These are phyloP conservation scores for Aphodius sticticus DNA, from an alignment of 2,888 invertebrate genomes.

Conservation along the genomic window DNA sequence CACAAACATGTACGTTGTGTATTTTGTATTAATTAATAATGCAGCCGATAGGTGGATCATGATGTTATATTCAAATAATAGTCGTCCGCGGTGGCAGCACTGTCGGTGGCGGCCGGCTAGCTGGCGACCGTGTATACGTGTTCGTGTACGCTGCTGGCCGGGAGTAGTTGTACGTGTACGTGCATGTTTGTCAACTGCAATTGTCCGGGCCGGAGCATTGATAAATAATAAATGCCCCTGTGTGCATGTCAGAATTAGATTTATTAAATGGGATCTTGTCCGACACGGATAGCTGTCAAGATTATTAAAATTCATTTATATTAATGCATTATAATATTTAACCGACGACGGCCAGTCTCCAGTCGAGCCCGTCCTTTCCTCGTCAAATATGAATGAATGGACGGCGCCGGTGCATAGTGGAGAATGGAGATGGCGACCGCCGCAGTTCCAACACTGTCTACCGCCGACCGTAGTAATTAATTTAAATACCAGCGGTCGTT, in stretches of 20 bases:
- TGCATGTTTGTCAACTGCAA: constrained; percentile 57
- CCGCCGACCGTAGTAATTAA: not conserved
- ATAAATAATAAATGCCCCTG: constrained; percentile 57
- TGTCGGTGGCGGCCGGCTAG: constrained; percentile 9
- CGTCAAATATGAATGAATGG: constrained; percentile 17
- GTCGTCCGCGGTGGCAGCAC: constrained; percentile 44
- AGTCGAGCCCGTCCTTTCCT: constrained; percentile 18
- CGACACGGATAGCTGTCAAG: constrained; percentile 39
- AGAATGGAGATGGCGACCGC: constrained; percentile 10
- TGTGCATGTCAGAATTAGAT: constrained; percentile 57
- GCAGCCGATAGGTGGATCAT: constrained; percentile 56
- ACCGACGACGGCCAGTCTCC: constrained; percentile 5
- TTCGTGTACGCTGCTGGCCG: constrained; percentile 26
- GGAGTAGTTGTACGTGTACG: constrained; percentile 30
- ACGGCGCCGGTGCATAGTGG: not conserved
- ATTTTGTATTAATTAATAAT: constrained; percentile 55
- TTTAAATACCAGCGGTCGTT: not conserved
- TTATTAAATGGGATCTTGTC: constrained; percentile 55
- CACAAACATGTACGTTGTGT: constrained; percentile 57
- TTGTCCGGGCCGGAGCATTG: constrained; percentile 54
- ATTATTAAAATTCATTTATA: constrained; percentile 40
- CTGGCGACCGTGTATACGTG: constrained; percentile 40
- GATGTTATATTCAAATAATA: constrained; percentile 59
- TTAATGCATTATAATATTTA: constrained; percentile 34
- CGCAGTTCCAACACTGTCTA: not conserved